phyloP scores from a whole-genome alignment of 1,140 invertebrate genomes.

The Drosophila littoralis region DNA sequence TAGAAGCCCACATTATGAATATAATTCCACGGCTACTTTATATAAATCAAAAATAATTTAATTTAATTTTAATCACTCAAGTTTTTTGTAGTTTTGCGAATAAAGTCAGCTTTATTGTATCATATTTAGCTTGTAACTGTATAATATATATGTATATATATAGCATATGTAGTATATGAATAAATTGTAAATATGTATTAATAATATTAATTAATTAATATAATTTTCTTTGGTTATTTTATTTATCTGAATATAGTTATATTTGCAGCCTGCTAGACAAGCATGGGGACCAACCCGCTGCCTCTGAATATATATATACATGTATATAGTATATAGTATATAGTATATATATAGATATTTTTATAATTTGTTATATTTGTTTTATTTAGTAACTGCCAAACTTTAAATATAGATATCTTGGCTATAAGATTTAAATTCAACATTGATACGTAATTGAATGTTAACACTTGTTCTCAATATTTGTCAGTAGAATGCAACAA shows the following conservation, averaged over 20 bases:
- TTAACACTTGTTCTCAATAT: slow-evolving; percentile 48
- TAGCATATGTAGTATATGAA: slow-evolving; percentile 9
- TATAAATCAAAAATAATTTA: background rate
- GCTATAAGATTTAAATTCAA: slow-evolving; percentile 39
- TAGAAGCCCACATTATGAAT: too few species aligned
- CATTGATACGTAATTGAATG: slow-evolving; percentile 43
- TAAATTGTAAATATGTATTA: slow-evolving; percentile 24
- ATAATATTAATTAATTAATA: too few species aligned
- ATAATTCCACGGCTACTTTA: background rate
- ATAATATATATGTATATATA: slow-evolving; percentile 1
- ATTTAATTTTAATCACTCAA: slow-evolving; percentile 1
- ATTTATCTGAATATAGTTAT: slow-evolving; percentile 13
- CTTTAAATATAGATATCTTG: slow-evolving; percentile 14
- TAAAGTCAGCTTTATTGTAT: slow-evolving; percentile 58
- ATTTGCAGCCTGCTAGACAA: slow-evolving; percentile 43
- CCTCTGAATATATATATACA: slow-evolving; percentile 15
- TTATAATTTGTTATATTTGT: slow-evolving; percentile 35
- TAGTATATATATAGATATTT: slow-evolving; percentile 11
- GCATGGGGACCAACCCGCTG: slow-evolving; percentile 66
- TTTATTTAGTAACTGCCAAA: slow-evolving; percentile 10
- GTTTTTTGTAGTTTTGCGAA: background rate
- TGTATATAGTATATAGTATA: slow-evolving; percentile 5
- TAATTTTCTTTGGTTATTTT: slow-evolving; percentile 25
- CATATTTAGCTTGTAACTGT: slow-evolving; percentile 14
- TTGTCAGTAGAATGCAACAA: slow-evolving; percentile 39